A percentile compares a stretch with the other conserved stretches of the same genome.
Conservation (phyloP, 2,888 invertebrate species). For the Volucella inflata region DNA sequence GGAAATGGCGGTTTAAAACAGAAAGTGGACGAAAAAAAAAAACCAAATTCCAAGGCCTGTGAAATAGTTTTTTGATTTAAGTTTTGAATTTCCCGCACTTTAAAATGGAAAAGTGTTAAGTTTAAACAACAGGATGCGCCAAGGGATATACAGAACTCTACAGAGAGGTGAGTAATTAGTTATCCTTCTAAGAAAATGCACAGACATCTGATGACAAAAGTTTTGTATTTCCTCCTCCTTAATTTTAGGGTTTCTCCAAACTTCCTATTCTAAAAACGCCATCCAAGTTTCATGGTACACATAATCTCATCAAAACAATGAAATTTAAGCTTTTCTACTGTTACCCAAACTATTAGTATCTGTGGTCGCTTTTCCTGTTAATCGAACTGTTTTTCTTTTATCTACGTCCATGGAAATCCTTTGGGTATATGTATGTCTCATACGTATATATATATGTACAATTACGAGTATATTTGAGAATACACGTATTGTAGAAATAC, state of each 20-base stretch:
- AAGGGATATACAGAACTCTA: conserved; percentile 33
- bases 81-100: conserved; percentile 21
- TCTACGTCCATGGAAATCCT: conserved; percentile 46
- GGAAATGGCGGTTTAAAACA: conserved; percentile 32
- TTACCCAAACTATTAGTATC: conserved; percentile 39
- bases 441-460: not conserved
- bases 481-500: conserved; percentile 27
- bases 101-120: conserved; percentile 11
- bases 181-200: conserved; percentile 55
- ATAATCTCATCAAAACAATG: conserved; percentile 64
- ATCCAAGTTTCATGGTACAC: conserved; percentile 54
- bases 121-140: not conserved
- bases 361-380: conserved; percentile 56
- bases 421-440: not conserved
- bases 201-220: conserved; percentile 1
- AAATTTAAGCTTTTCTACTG: conserved; percentile 35
- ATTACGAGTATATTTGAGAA: not conserved
- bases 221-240: not conserved
- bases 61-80: not conserved
- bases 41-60: not conserved
- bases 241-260: conserved; percentile 10
- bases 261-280: conserved; percentile 18
- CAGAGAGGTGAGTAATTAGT: conserved; percentile 21
- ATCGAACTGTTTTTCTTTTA: conserved; percentile 46
- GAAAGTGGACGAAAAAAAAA: conserved; percentile 14